Conservation (phyloP, 2,888 invertebrate genomes). For the Chorisops tibialis region DNA sequence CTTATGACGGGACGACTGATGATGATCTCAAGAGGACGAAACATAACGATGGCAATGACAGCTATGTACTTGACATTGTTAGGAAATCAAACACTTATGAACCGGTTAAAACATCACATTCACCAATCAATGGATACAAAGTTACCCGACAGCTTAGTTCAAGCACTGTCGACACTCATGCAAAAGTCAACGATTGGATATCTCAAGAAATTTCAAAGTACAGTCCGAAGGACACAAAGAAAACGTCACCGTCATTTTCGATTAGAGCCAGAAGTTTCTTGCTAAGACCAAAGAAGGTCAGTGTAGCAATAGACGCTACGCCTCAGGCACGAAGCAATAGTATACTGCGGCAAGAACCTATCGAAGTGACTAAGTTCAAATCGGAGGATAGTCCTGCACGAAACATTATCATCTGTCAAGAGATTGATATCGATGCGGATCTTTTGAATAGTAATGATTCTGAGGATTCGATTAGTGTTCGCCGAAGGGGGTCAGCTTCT, state of each 20-base stretch:
- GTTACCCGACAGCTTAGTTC: slow-evolving; percentile 69
- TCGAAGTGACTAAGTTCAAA: slow-evolving; percentile 63
- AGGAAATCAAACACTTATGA: slow-evolving; percentile 49
- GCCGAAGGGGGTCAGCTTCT: slow-evolving; percentile 40
- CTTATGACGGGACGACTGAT: slow-evolving; percentile 48
- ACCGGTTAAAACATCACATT: slow-evolving; percentile 50
- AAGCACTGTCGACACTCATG: slow-evolving; percentile 80
- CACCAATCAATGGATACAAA: slow-evolving; percentile 59
- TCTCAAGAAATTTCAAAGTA: slow-evolving; percentile 72
- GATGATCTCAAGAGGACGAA: slow-evolving; percentile 49
- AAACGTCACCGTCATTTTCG: slow-evolving; percentile 41
- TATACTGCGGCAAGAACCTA: slow-evolving; percentile 71
- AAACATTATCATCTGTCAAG: slow-evolving; percentile 50
- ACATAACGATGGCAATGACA: slow-evolving; percentile 49
- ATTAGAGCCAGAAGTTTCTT: slow-evolving; percentile 52
- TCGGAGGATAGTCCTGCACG: slow-evolving; percentile 39
- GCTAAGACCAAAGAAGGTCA: slow-evolving; percentile 64
- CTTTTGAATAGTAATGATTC: slow-evolving; percentile 36
- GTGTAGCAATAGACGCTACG: slow-evolving; percentile 75
- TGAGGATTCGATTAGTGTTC: slow-evolving; percentile 1
- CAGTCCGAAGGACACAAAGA: slow-evolving; percentile 57
- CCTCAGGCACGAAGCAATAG: slow-evolving; percentile 70
- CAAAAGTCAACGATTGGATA: slow-evolving; percentile 85
- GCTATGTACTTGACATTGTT: slow-evolving; percentile 48
- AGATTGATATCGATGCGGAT: slow-evolving; percentile 47